Conservation (phyloP, 2,888 invertebrate genomes). For the Lordiphosa andalusiaca region DNA sequence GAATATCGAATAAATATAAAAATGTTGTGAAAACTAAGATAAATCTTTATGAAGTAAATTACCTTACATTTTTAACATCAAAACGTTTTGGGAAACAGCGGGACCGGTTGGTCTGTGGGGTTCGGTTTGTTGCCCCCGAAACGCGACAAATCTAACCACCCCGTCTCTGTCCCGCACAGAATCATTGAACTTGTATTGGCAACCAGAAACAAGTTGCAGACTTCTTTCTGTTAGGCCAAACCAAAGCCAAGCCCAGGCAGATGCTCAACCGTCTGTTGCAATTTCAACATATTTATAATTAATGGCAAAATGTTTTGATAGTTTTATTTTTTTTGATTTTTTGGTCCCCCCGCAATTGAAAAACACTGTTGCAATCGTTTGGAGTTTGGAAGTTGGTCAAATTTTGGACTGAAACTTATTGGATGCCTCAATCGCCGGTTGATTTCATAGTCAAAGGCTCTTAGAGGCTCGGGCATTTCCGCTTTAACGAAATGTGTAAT, state of each 20-base stretch:
- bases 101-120: no score
- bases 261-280: slow-evolving; percentile 54
- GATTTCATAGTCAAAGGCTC: slow-evolving; percentile 1
- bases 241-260: slow-evolving; percentile 37
- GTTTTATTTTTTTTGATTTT: slow-evolving; percentile 37
- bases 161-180: slow-evolving; percentile 29
- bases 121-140: neutral
- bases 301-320: slow-evolving; percentile 71
- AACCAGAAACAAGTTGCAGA: slow-evolving; percentile 54
- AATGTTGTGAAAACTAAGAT: no score
- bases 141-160: neutral
- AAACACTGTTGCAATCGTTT: slow-evolving; percentile 52
- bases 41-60: no score
- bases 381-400: slow-evolving; percentile 8
- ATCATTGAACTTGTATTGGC: slow-evolving; percentile 68
- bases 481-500: slow-evolving; percentile 56
- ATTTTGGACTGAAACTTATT: neutral
- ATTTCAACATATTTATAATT: slow-evolving; percentile 72
- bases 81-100: no score
- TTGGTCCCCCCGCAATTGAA: slow-evolving; percentile 56
- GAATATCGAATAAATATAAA: no score
- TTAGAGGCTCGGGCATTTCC: slow-evolving; percentile 50
- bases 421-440: neutral
- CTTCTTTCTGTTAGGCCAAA: slow-evolving; percentile 9
- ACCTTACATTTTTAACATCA: no score